A percentile compares a stretch with the other conserved stretches of the same genome.
Conservation (phyloP, 2,888 invertebrate species). For the Pinctada fucata region DNA sequence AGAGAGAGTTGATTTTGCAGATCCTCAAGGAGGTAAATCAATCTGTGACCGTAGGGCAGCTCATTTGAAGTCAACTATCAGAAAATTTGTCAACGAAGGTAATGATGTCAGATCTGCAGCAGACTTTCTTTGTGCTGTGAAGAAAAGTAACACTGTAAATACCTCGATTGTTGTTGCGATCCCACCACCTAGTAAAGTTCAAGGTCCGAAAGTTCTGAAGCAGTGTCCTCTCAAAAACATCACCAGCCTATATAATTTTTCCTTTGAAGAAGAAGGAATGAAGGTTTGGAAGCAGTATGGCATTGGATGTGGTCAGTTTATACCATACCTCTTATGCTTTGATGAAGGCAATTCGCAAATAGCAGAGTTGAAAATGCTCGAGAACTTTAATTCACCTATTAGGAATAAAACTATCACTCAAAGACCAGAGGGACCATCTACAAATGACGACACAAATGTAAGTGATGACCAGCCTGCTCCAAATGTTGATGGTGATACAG, state of each 20-base stretch:
- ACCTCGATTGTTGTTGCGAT: constrained; percentile 1
- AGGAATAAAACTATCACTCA: neutral
- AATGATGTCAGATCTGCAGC: constrained; percentile 29
- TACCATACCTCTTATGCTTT: neutral
- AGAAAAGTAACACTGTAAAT: constrained; percentile 14
- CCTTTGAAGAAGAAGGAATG: neutral
- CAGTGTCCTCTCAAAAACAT: constrained; percentile 14
- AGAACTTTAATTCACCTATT: neutral
- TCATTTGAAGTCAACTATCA: constrained; percentile 26
- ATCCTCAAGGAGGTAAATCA: constrained; percentile 38
- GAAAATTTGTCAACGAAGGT: constrained; percentile 36
- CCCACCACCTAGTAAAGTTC: neutral
- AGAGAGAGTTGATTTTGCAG: constrained; percentile 24
- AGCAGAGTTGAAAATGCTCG: constrained; percentile 4
- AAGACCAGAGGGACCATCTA: neutral
- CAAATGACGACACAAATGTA: neutral
- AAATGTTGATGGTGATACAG: too few relatives aligned
- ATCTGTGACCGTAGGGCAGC: constrained; percentile 35
- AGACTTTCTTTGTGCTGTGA: constrained; percentile 15
- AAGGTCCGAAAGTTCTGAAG: neutral
- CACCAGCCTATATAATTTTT: constrained; percentile 11
- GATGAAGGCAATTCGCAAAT: neutral
- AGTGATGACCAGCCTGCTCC: neutral
- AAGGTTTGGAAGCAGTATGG: constrained; percentile 13
- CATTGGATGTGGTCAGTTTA: neutral